phyloP scores from a whole-genome alignment of 2,797 vertebrate species.

The Scleropages formosus region DNA sequence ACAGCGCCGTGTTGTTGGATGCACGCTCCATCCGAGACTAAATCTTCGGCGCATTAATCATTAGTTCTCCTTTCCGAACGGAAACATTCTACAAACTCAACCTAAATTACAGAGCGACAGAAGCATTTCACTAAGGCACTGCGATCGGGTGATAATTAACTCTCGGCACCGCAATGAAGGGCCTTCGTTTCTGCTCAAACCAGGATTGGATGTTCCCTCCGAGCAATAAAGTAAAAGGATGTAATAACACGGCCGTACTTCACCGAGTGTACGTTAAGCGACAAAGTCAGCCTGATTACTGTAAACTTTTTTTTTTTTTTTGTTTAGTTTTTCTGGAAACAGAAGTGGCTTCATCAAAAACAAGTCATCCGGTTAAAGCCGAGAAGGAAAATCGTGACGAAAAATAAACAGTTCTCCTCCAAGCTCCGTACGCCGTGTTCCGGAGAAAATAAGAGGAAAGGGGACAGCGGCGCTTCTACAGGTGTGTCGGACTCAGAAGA shows the following conservation, averaged over 20 bases:
- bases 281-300: neutral
- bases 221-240: slow-evolving; percentile 10
- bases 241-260: neutral
- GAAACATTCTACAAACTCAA: slow-evolving; percentile 56
- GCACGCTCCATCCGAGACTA: slow-evolving; percentile 45
- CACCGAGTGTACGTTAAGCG: neutral
- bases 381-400: neutral
- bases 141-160: slow-evolving; percentile 22
- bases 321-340: no score
- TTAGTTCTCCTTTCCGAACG: slow-evolving; percentile 58
- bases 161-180: slow-evolving; percentile 16
- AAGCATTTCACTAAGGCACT: slow-evolving; percentile 48
- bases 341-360: neutral
- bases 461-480: no score
- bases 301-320: neutral
- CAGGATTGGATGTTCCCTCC: neutral
- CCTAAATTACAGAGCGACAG: slow-evolving; percentile 53
- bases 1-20: slow-evolving; percentile 63
- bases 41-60: slow-evolving; percentile 61
- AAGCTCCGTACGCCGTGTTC: neutral
- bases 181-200: slow-evolving; percentile 23
- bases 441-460: no score
- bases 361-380: neutral
- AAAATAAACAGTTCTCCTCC: neutral
- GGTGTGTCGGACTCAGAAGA: no score